Conservation (phyloP, 2,888 invertebrate species). For the Eudasyphora cyanicolor region DNA sequence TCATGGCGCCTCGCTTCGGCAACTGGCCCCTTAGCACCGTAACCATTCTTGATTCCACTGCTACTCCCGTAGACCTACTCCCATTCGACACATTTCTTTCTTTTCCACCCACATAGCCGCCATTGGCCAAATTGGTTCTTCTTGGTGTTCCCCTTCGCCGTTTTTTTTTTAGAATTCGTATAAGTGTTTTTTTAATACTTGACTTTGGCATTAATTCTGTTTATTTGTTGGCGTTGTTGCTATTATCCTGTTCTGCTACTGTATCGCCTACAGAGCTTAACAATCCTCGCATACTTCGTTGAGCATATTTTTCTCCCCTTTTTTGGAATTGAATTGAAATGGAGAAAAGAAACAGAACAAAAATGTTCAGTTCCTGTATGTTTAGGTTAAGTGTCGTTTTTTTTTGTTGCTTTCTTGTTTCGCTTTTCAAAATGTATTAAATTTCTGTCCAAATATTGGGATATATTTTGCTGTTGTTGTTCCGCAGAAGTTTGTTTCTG, state of each 20-base stretch:
- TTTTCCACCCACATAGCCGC: neutral
- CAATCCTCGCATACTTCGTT: neutral
- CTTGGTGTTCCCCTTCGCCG: neutral
- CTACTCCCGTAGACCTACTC: neutral
- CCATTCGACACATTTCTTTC: neutral
- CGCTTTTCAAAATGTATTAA: conserved; percentile 49
- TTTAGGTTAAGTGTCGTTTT: conserved; percentile 53
- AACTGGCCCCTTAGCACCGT: too few relatives aligned
- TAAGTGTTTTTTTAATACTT: conserved; percentile 53
- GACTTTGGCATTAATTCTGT: conserved; percentile 63
- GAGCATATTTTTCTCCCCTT: conserved; percentile 22
- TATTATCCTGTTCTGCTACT: neutral
- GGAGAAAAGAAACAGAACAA: conserved; percentile 29
- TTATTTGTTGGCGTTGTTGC: neutral
- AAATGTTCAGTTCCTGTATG: conserved; percentile 16
- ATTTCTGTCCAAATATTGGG: conserved; percentile 62
- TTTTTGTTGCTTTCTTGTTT: neutral
- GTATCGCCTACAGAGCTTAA: conserved; percentile 42
- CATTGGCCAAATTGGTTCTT: neutral
- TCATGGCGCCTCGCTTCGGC: neutral
- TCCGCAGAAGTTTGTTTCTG: neutral
- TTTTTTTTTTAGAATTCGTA: conserved; percentile 41
- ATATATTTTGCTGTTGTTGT: neutral
- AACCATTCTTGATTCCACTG: neutral
- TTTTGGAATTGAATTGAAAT: neutral